phyloP scores from a whole-genome alignment of 2,797 vertebrate genomes.

The Botia kubotai region DNA sequence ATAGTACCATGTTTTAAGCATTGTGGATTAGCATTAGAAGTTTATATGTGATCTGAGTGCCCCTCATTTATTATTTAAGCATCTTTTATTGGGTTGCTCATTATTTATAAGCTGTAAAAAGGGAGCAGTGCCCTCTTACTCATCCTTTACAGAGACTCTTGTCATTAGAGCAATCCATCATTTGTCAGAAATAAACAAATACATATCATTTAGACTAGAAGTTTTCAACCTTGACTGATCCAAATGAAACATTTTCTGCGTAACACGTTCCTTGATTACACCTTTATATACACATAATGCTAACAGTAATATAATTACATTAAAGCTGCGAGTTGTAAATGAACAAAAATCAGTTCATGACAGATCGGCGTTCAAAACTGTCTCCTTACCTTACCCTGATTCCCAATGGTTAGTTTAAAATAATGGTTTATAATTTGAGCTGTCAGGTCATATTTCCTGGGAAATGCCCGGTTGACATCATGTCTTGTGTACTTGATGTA shows the following conservation, averaged over 20 bases:
- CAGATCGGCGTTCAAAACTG: no score
- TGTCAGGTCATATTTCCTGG: no score
- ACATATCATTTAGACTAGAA: background rate
- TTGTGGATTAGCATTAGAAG: conserved; percentile 37
- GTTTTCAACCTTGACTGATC: background rate
- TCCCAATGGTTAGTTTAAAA: no score
- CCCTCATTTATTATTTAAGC: conserved; percentile 59
- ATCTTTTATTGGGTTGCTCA: conserved; percentile 61
- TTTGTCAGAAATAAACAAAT: conserved; percentile 9
- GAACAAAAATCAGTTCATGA: no score
- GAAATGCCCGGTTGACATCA: no score
- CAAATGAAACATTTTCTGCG: no score
- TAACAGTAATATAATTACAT: no score
- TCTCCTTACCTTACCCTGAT: no score
- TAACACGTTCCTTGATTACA: background rate
- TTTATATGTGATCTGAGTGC: conserved; percentile 55
- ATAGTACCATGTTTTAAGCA: conserved; percentile 16
- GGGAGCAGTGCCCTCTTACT: conserved; percentile 41
- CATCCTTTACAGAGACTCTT: conserved; percentile 39
- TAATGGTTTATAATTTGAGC: no score
- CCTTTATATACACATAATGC: background rate
- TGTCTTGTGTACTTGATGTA: no score
- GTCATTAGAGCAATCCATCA: conserved; percentile 37
- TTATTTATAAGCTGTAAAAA: conserved; percentile 64
- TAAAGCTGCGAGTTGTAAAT: no score